Evolutionary conservation across 2,797 vertebrate genomes (phyloP).

Genomic region (Acrossocheilus fasciatus): DNA sequence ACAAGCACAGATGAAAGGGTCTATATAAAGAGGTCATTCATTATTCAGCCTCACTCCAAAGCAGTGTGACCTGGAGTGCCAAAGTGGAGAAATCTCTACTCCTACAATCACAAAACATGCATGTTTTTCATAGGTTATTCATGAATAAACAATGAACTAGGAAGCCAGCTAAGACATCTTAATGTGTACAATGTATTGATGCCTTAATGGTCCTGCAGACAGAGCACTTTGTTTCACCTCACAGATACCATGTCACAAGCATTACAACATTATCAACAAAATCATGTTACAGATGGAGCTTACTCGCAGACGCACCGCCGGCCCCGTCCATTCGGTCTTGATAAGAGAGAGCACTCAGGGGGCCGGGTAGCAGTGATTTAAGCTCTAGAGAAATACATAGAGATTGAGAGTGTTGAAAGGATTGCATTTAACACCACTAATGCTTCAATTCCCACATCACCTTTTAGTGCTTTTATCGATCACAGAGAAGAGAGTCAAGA

Average conservation of each 20-base stretch:
- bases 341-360: slow-evolving; percentile 44
- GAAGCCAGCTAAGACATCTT: not conserved
- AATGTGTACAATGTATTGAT: slow-evolving; percentile 7
- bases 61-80: slow-evolving; percentile 38
- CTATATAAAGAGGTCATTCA: slow-evolving; percentile 60
- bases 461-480: slow-evolving; percentile 60
- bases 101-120: slow-evolving; percentile 51
- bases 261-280: slow-evolving; percentile 25
- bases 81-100: slow-evolving; percentile 47
- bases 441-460: slow-evolving; percentile 60
- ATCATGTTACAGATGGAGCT: not conserved
- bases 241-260: not conserved
- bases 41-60: slow-evolving; percentile 57
- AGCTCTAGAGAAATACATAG: slow-evolving; percentile 18
- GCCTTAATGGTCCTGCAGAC: slow-evolving; percentile 1
- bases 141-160: slow-evolving; percentile 21
- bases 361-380: slow-evolving; percentile 31
- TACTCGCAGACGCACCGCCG: not conserved
- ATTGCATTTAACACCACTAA: slow-evolving; percentile 54
- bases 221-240: not conserved
- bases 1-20: slow-evolving; percentile 53
- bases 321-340: slow-evolving; percentile 44
- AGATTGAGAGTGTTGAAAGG: slow-evolving; percentile 43
- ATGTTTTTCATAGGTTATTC: slow-evolving; percentile 30
- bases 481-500: slow-evolving; percentile 10